Evolutionary conservation across 2,797 vertebrate species (phyloP), one percentile per base, ranked within the genome.

Genomic region (Chelon labrosus): DNA sequence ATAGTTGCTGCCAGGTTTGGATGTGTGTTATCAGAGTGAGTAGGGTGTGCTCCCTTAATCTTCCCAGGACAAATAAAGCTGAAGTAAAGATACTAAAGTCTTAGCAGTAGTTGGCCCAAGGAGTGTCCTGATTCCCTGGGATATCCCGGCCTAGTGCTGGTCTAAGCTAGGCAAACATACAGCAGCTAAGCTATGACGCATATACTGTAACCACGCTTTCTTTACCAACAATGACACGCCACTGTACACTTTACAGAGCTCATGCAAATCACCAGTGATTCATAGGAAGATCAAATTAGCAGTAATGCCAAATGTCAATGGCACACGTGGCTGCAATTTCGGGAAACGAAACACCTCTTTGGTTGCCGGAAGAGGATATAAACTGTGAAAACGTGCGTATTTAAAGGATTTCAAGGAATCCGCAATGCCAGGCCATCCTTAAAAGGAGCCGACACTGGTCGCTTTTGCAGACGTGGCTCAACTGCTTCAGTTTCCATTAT

Each of bases 91-190:
- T 9, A 52, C 76, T 17, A 83, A 85, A 81, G 67, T 81, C 57
- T 19, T 61, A 69, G 77, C 70, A 84, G 20, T 84, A 79, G 87
- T 92, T 91, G 80, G 65, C 72, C 77, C 60, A 93, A 91, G 90
- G 88, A 87, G 90, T 87, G 88, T 88, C 80, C 51, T 65, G 53
- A 85, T 70, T 88, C 73, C 51, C 3, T 25, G 77, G 86, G 86
- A 90, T 86, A 85, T 87, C 87, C 89, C 83, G 75, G 75, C 80
- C 70, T 80, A 55, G 39, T 83, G 76, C 83, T 72, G 51, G n/a
- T 39, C 20, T 69, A 83, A 67, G 72, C 75, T 82, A 4, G n/a
- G 65, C 75, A 91, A 92, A 92, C 86, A 91, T 3, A 64, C 67
- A 77, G 80, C 53, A 58, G 47, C 25, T 67, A 57, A 59, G 44